A percentile compares a stretch with the other conserved stretches of the same genome.
These are phyloP conservation scores for Hydrozoanthus gracilis DNA, from an alignment of 92 coral and sea anemone genomes.

Conservation along the genomic window DNA sequence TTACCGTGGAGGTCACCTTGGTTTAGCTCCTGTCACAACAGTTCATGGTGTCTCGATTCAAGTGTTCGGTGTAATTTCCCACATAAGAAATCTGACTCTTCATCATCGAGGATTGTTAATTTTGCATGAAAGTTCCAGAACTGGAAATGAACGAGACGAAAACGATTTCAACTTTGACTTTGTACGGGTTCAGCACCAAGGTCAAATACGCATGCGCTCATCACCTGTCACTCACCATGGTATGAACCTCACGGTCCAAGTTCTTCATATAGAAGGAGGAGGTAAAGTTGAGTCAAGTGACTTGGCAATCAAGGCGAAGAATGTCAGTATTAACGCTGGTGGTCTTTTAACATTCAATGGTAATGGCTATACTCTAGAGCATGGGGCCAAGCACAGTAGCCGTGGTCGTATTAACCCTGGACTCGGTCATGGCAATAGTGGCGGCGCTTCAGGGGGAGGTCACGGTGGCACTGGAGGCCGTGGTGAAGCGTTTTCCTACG, in stretches of 20 bases:
- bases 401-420: conserved; percentile 68
- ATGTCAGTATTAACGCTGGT: conserved; percentile 68
- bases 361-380: conserved; percentile 61
- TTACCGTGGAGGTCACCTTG: conserved; percentile 73
- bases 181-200: conserved; percentile 70
- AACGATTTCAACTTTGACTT: conserved; percentile 68
- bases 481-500: conserved; percentile 46
- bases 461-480: conserved; percentile 85
- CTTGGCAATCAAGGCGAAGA: conserved; percentile 53
- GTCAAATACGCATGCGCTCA: conserved; percentile 61
- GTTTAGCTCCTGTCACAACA: conserved; percentile 70
- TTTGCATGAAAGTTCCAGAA: conserved; percentile 68
- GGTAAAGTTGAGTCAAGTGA: conserved; percentile 71
- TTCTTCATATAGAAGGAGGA: conserved; percentile 77
- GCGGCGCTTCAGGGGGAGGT: conserved; percentile 79
- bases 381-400: conserved; percentile 58
- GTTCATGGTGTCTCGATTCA: conserved; percentile 73
- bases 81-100: conserved; percentile 64
- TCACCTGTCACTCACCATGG: conserved; percentile 71
- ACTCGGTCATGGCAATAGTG: conserved; percentile 60
- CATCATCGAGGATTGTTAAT: conserved; percentile 71
- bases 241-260: conserved; percentile 67
- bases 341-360: conserved; percentile 63
- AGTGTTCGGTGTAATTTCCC: conserved; percentile 62
- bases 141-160: conserved; percentile 71